phyloP scores from a whole-genome alignment of 1,140 invertebrate species.

The Trachymyrmex septentrionalis region DNA sequence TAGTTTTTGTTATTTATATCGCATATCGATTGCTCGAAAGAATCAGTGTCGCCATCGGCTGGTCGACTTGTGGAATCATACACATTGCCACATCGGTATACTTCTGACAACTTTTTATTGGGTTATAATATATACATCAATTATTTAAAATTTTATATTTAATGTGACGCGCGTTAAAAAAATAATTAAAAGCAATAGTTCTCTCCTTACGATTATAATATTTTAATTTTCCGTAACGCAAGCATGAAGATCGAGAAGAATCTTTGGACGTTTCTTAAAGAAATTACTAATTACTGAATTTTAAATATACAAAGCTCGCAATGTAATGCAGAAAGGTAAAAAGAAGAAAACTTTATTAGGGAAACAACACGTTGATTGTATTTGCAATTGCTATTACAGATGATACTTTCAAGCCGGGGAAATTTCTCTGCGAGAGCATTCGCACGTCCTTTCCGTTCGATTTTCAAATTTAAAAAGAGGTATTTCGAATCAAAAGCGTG shows the following conservation, averaged over 20 bases:
- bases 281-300: not conserved
- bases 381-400: conserved; percentile 49
- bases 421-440: conserved; percentile 52
- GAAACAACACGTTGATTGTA: conserved; percentile 31
- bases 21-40: conserved; percentile 12
- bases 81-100: conserved; percentile 59
- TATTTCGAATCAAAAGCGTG: conserved; percentile 70
- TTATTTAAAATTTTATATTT: conserved; percentile 31
- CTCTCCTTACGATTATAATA: not conserved
- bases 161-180: not conserved
- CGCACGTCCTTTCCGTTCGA: not conserved
- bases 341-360: not conserved
- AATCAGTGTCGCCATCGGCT: conserved; percentile 51
- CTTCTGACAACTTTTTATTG: conserved; percentile 48
- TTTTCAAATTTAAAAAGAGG: conserved; percentile 64
- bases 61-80: conserved; percentile 32
- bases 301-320: not conserved
- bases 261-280: not conserved
- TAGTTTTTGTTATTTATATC: conserved; percentile 39
- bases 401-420: conserved; percentile 64
- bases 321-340: conserved; percentile 56
- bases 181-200: not conserved
- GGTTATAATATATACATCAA: conserved; percentile 1
- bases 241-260: not conserved
- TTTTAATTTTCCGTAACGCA: not conserved